Base-by-base conservation (phyloP, 2,888 invertebrate genomes). In the Oscheius sp. region DNA sequence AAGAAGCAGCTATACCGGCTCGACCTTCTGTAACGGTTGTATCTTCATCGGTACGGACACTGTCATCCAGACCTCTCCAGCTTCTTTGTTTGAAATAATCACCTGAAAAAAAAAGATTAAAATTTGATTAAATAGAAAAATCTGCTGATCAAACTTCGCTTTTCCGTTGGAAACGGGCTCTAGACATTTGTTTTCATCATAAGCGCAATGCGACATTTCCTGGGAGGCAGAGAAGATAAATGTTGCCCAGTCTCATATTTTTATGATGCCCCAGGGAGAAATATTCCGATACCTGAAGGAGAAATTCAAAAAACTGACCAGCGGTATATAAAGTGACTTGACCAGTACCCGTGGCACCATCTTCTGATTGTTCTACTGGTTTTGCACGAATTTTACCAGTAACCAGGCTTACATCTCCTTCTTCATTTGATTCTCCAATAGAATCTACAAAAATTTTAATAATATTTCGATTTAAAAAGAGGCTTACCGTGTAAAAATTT, bases 21-120 rank as follows among this genome's bases (percentile, higher is more conserved):
- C 82, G 64, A 7, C 87, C 87, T 56, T 84, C 91, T 79, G 92
- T 91, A 6, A 93, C 92, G 18, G 21, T 46, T 7, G 77, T 80
- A 74, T 91, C 89, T 74, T 92, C 92, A 0, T 93, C 92, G 66
- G 92, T 72, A 27, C 41, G 55, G 52, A 94, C 89, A 77, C 93
- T 92, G 84, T 93, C 94, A 85, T 95, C 93, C 69, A 96, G 90
- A 0, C 96, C 96, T 87, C 92, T 92, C 95, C 96, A 96, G 1
- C 92, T 92, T 84, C 94, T 91, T 6, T 91, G 90, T 53, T 91
- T 90, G 23, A 94, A 90, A 88, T 90, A 92, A 79, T 92, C 92
- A 18, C 92, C 92, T 90, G 83, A n/a, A 61, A 61, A 21, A 61
- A 29, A 45, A 7, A 16, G 2, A 7, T 58, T 5, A 61, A 7